Evolutionary conservation across 2,113 vertebrate genomes (phyloP).

Genomic region (Grantiella picta): DNA sequence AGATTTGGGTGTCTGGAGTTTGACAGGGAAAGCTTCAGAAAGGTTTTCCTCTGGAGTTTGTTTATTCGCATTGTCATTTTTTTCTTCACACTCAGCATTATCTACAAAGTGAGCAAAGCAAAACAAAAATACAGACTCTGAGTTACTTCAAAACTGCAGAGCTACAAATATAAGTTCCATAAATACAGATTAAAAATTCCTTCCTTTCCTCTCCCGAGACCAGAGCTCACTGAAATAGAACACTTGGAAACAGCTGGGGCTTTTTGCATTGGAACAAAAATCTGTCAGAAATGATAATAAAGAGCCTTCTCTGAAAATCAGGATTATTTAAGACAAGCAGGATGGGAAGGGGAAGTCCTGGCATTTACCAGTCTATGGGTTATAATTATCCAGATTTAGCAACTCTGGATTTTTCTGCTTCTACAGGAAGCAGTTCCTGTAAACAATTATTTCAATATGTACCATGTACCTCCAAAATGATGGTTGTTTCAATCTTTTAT

Average conservation of each 20-base stretch:
- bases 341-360: not conserved
- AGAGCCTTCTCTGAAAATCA: not conserved
- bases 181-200: not conserved
- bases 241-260: not conserved
- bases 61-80: not conserved
- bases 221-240: not conserved
- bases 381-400: not conserved
- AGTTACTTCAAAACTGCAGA: not conserved
- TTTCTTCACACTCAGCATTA: not conserved
- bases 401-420: not conserved
- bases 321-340: not conserved
- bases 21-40: not conserved
- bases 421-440: not conserved
- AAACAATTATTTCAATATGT: not conserved
- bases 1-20: not conserved
- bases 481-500: not conserved
- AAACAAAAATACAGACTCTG: not conserved
- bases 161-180: not conserved
- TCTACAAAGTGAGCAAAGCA: constrained; percentile 10
- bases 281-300: not conserved
- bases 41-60: not conserved
- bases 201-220: not conserved
- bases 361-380: not conserved
- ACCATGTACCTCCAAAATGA: rapidly evolving
- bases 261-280: not conserved